Evolutionary conservation across 2,888 invertebrate species (phyloP).

Genomic region (Drosophila atripex): DNA sequence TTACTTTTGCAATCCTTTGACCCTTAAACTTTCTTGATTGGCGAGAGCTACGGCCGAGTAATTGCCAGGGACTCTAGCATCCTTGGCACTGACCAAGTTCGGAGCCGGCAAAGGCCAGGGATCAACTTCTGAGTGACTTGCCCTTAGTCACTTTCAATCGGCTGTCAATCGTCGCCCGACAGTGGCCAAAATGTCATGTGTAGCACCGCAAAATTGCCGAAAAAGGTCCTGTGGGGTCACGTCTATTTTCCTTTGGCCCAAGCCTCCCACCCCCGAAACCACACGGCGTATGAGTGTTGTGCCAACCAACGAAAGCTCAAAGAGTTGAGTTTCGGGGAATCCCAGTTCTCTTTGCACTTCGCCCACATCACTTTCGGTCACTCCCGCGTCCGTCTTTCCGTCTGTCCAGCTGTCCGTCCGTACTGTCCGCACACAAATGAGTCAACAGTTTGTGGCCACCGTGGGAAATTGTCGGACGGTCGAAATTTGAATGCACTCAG

Average conservation of each 20-base stretch:
- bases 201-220: slow-evolving; percentile 46
- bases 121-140: not conserved
- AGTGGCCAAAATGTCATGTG: slow-evolving; percentile 62
- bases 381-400: slow-evolving; percentile 5
- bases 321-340: slow-evolving; percentile 14
- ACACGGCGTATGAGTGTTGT: slow-evolving; percentile 32
- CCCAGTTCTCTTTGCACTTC: slow-evolving; percentile 38
- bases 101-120: slow-evolving; percentile 20
- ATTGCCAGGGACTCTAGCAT: slow-evolving; percentile 24
- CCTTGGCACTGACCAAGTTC: slow-evolving; percentile 29
- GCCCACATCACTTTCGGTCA: slow-evolving; percentile 57
- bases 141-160: slow-evolving; percentile 21
- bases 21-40: not conserved
- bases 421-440: slow-evolving; percentile 62
- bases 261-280: slow-evolving; percentile 5
- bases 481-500: not conserved
- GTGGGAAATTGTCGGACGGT: slow-evolving; percentile 20
- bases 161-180: slow-evolving; percentile 30
- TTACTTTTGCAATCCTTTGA: not conserved
- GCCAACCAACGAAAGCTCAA: slow-evolving; percentile 3
- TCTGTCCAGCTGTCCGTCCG: not conserved
- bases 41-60: slow-evolving; percentile 4
- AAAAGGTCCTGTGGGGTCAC: slow-evolving; percentile 12
- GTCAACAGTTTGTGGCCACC: slow-evolving; percentile 75
- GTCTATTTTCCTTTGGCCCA: slow-evolving; percentile 1